Base-by-base conservation (phyloP, 2,888 invertebrate species). In the Stramonita haemastoma region DNA sequence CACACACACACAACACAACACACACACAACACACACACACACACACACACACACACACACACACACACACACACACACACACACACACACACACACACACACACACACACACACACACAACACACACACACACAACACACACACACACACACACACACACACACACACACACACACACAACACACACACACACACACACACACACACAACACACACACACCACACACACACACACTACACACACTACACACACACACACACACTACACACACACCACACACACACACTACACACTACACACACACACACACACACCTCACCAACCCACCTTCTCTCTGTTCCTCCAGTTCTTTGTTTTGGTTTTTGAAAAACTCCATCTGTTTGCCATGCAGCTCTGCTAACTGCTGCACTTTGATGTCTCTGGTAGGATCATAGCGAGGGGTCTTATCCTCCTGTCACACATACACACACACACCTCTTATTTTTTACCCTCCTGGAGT, bases 331-430 rank as follows among this genome's bases (percentile, higher is more conserved):
- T 95, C 94, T 92, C 94, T 93, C 89, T 95, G 94, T 91, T 94
- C 92, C 87, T 94, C 94, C 89, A 95, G 90, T 77, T 94, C 94
- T 88, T 91, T 91, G 89, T 94, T 95, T 79, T 92, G 92, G 46
- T 92, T 91, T 77, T 93, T 93, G 19, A 94, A 90, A 89, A 93
- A 93, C 86, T 94, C 94, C 94, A 95, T 94, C 73, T 94, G 93
- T 87, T 93, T 90, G 1, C 94, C 94, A 93, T 95, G 94, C 46
- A 90, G 93, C 89, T 94, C 94, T 32, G 95, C 95, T 73, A 95
- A 91, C 86, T 92, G 92, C 22, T 92, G 91, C 66, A 94, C 90
- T 90, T 94, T 93, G 46, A 93, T 92, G 86, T 94, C 93, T 87
- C 92, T 90, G 87, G 93, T 92, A 5, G 94, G 94, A 88, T 94